Evolutionary conservation across 2,797 vertebrate species (phyloP).

Genomic region (Meriones psammophilus): DNA sequence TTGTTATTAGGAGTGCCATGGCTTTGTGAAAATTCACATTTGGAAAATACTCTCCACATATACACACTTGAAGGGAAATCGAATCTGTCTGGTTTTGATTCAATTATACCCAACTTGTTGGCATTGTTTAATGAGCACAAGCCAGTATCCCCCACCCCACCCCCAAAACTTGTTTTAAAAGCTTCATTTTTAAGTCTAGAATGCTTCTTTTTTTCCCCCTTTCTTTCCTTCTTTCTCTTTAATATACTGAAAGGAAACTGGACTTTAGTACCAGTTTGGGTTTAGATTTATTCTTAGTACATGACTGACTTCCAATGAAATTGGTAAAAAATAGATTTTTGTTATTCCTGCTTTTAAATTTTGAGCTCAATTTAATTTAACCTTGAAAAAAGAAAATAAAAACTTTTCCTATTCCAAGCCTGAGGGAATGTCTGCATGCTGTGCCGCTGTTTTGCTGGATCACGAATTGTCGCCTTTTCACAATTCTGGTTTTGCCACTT

Average conservation of each 20-base stretch:
- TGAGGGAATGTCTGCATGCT: constrained; percentile 42
- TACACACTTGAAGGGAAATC: constrained; percentile 64
- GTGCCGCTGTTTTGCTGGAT: constrained; percentile 59
- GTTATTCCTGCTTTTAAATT: constrained; percentile 61
- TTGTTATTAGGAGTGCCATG: constrained; percentile 25
- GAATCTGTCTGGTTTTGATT: constrained; percentile 80
- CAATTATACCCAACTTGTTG: constrained; percentile 72
- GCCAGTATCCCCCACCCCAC: constrained; percentile 8
- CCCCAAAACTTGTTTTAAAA: constrained; percentile 66
- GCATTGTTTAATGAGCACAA: constrained; percentile 63
- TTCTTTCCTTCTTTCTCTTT: constrained; percentile 15
- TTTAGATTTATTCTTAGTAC: constrained; percentile 66
- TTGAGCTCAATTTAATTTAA: constrained; percentile 67
- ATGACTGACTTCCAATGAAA: constrained; percentile 64
- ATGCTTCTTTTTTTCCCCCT: constrained; percentile 64
- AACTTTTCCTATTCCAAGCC: constrained; percentile 53
- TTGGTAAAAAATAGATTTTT: constrained; percentile 57
- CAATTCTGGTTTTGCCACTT: constrained; percentile 64
- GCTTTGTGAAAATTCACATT: constrained; percentile 57
- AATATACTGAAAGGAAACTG: constrained; percentile 44
- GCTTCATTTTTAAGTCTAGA: constrained; percentile 64
- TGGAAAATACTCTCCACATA: not conserved
- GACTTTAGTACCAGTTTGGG: constrained; percentile 49
- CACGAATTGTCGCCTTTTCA: constrained; percentile 14
- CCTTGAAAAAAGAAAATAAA: constrained; percentile 11